Conservation (phyloP, 2,797 vertebrate genomes). For the Ctenopoma kingsleyae region DNA sequence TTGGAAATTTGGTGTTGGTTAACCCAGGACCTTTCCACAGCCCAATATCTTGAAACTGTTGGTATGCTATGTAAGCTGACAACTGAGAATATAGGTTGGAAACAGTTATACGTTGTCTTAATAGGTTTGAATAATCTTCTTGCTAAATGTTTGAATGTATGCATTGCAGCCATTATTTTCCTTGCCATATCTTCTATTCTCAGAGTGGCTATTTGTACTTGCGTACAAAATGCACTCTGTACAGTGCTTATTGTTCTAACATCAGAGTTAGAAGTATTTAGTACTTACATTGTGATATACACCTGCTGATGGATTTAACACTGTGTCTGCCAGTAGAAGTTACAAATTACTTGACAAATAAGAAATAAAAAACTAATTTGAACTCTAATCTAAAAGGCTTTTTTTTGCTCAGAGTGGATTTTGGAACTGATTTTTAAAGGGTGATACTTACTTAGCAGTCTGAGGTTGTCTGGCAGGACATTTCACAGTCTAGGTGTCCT, state of each 20-base stretch:
- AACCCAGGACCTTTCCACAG: conserved; percentile 6
- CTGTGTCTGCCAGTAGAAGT: not conserved
- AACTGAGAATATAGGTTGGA: conserved; percentile 3
- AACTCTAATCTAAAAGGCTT: conserved; percentile 2
- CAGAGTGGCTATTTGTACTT: not conserved
- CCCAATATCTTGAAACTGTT: conserved; percentile 22
- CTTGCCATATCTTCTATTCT: conserved; percentile 20
- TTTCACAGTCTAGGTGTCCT: conserved; percentile 56
- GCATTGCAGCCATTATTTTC: conserved; percentile 14
- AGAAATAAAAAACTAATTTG: conserved; percentile 3
- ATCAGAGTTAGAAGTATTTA: not conserved
- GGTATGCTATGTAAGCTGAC: conserved; percentile 11
- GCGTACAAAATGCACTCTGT: not conserved
- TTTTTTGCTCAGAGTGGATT: conserved; percentile 18
- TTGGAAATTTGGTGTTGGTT: not conserved
- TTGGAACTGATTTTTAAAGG: conserved; percentile 14
- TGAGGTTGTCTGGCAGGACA: conserved; percentile 41
- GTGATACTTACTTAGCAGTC: conserved; percentile 41
- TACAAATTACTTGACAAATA: conserved; percentile 6
- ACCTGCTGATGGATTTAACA: not conserved
- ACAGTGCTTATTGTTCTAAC: not conserved
- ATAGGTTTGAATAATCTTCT: conserved; percentile 16
- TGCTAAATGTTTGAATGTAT: not conserved
- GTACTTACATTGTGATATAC: not conserved
- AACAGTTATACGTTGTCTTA: not conserved